Evolutionary conservation across 1,140 invertebrate genomes (phyloP).

Genomic region (Calephelis nemesis): DNA sequence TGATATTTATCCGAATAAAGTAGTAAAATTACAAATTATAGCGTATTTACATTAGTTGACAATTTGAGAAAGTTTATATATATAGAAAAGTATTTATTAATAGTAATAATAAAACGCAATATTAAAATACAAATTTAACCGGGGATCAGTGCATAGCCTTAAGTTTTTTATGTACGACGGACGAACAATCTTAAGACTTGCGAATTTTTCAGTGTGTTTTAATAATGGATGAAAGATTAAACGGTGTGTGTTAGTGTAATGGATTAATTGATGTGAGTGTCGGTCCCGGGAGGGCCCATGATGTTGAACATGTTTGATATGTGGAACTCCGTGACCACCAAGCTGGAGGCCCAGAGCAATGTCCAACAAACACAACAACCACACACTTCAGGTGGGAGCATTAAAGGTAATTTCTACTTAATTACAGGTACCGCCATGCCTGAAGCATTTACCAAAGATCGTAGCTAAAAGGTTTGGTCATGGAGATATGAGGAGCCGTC

Average conservation of each 20-base stretch:
- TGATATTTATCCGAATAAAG: conserved; percentile 73
- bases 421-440: conserved; percentile 33
- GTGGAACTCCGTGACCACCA: conserved; percentile 91
- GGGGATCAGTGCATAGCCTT: conserved; percentile 73
- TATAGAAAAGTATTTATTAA: conserved; percentile 50
- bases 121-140: conserved; percentile 61
- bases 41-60: conserved; percentile 78
- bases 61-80: conserved; percentile 77
- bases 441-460: conserved; percentile 1
- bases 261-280: conserved; percentile 43
- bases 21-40: conserved; percentile 62
- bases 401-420: conserved; percentile 86
- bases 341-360: conserved; percentile 86
- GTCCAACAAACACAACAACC: conserved; percentile 84
- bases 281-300: conserved; percentile 50
- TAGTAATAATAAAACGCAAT: conserved; percentile 44
- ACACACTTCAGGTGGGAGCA: conserved; percentile 89
- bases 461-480: neutral
- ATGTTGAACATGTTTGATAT: conserved; percentile 90
- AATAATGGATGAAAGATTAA: conserved; percentile 49
- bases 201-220: conserved; percentile 48
- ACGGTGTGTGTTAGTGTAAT: conserved; percentile 48
- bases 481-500: too few species aligned
- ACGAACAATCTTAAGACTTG: conserved; percentile 67
- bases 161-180: conserved; percentile 63